These are phyloP conservation scores for Epinephelus lanceolatus DNA, from an alignment of 2,113 vertebrate genomes.

Conservation along the genomic window DNA sequence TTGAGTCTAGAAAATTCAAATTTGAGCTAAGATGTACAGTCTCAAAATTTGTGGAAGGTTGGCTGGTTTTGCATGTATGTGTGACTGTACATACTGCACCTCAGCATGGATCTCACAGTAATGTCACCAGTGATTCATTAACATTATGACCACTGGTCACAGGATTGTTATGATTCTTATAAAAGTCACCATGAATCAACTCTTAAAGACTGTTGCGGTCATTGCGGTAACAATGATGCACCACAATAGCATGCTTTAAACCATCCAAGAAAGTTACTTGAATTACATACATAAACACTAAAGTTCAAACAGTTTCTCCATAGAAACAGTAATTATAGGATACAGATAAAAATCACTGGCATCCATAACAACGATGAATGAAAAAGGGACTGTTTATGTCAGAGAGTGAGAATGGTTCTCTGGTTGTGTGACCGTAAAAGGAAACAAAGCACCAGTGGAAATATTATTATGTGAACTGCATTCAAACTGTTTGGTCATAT, in stretches of 20 bases:
- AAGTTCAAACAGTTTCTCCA: conserved; percentile 58
- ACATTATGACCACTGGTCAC: conserved; percentile 5
- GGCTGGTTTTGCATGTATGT: conserved; percentile 7
- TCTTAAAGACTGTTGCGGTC: conserved; percentile 38
- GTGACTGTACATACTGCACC: background rate
- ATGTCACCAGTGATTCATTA: conserved; percentile 35
- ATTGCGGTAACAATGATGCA: conserved; percentile 16
- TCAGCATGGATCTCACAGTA: background rate
- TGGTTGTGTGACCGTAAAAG: conserved; percentile 15
- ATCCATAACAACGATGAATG: conserved; percentile 33
- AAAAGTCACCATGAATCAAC: conserved; percentile 47
- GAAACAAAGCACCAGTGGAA: conserved; percentile 14
- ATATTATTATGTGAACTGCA: conserved; percentile 1
- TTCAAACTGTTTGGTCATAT: conserved; percentile 2
- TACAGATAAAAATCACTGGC: conserved; percentile 24
- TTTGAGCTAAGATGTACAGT: conserved; percentile 28
- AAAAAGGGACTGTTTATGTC: conserved; percentile 26
- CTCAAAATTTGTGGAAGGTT: conserved; percentile 13
- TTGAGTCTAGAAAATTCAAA: conserved; percentile 43
- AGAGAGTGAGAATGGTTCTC: conserved; percentile 20
- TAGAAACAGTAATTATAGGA: conserved; percentile 68
- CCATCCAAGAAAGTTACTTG: conserved; percentile 31
- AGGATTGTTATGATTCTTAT: conserved; percentile 35
- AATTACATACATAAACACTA: conserved; percentile 48
- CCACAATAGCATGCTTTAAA: conserved; percentile 47